Conservation (phyloP, 2,888 invertebrate species). For the Tetranychus truncatus region DNA sequence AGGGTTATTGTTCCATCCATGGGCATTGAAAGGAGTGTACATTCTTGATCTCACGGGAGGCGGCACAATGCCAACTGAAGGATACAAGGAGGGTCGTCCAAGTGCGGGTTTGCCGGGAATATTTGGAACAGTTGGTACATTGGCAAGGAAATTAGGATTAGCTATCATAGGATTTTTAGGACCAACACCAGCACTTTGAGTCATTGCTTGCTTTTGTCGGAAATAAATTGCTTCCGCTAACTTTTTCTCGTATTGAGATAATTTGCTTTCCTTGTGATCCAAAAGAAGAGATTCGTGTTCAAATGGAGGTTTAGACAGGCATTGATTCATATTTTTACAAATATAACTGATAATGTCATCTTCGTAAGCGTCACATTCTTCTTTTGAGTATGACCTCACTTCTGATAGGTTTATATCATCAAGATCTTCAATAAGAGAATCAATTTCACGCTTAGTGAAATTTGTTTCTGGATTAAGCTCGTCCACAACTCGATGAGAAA, state of each 20-base stretch:
- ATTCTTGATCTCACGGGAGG: neutral
- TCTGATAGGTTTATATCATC: slow-evolving; percentile 54
- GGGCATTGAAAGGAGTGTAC: neutral
- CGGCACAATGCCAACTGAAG: neutral
- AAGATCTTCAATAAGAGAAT: slow-evolving; percentile 61
- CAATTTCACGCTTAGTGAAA: slow-evolving; percentile 36
- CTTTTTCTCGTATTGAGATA: slow-evolving; percentile 79
- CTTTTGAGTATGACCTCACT: slow-evolving; percentile 48
- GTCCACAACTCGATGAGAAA: slow-evolving; percentile 73
- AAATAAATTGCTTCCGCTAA: slow-evolving; percentile 46
- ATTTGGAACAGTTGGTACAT: neutral
- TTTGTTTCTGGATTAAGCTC: slow-evolving; percentile 86
- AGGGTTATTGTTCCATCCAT: neutral
- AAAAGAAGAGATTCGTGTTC: slow-evolving; percentile 84
- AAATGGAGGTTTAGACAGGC: slow-evolving; percentile 47
- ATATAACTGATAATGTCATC: slow-evolving; percentile 16
- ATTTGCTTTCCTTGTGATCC: slow-evolving; percentile 79
- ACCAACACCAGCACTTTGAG: neutral
- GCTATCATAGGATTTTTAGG: slow-evolving; percentile 71
- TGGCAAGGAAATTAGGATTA: slow-evolving; percentile 45
- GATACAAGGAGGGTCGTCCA: neutral
- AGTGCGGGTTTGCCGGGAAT: neutral
- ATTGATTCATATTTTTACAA: slow-evolving; percentile 12
- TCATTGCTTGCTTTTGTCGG: neutral
- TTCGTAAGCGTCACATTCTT: slow-evolving; percentile 37